These are phyloP conservation scores for Plotosus lineatus DNA, from an alignment of 2,113 vertebrate species.

Conservation along the genomic window DNA sequence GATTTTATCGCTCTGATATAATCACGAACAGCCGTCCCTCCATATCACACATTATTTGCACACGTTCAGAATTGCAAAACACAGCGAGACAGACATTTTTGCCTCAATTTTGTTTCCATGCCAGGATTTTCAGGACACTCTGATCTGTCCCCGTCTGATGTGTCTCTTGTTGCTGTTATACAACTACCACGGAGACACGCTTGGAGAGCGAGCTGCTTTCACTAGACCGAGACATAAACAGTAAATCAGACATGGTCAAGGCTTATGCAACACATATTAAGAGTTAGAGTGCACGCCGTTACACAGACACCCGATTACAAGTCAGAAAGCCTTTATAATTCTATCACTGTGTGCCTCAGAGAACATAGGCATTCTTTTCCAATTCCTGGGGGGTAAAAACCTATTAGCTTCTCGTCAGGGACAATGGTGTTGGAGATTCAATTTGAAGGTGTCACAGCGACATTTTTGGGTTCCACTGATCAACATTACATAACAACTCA, in stretches of 20 bases:
- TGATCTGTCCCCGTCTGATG: neutral
- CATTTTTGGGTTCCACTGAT: constrained; percentile 23
- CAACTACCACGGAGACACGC: constrained; percentile 14
- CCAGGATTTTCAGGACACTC: neutral
- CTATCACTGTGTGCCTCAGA: neutral
- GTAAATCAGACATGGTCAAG: neutral
- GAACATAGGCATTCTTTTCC: constrained; percentile 8
- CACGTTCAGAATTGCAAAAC: neutral
- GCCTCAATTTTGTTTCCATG: neutral
- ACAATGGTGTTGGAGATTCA: neutral
- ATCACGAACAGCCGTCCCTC: neutral
- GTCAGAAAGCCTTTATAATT: neutral
- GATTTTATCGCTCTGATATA: neutral
- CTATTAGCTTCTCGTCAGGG: constrained; percentile 16
- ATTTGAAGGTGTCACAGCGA: neutral
- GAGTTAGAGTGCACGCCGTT: neutral
- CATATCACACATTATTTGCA: neutral
- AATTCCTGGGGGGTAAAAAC: constrained; percentile 3
- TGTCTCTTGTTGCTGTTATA: constrained; percentile 4
- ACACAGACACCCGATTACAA: neutral
- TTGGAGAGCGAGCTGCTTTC: constrained; percentile 1
- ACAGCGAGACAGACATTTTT: neutral
- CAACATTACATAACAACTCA: constrained; percentile 10
- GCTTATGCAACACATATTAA: constrained; percentile 7
- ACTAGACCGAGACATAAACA: constrained; percentile 6